Conservation (phyloP, 2,113 vertebrate genomes). For the Abramis brama region DNA sequence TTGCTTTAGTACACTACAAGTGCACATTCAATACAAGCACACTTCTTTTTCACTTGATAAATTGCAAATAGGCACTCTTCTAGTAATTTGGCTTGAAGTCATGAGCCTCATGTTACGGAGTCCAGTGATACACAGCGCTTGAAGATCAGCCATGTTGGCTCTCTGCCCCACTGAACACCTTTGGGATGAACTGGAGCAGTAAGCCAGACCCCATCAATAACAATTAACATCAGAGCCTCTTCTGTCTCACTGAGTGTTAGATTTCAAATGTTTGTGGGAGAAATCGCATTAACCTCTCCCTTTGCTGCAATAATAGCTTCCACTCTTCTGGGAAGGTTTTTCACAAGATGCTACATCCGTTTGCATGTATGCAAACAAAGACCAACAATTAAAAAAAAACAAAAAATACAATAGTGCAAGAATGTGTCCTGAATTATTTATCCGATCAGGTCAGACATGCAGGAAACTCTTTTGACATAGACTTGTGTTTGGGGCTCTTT, state of each 20-base stretch:
- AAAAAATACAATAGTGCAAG: too few relatives aligned
- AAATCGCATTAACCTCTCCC: neutral
- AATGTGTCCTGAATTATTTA: neutral
- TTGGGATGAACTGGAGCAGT: neutral
- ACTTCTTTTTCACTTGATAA: neutral
- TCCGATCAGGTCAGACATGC: conserved; percentile 13
- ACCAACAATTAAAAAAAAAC: neutral
- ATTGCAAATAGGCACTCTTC: neutral
- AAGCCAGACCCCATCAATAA: neutral
- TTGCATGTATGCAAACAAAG: neutral
- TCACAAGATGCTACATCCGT: neutral
- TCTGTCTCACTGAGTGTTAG: neutral
- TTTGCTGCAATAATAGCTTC: neutral
- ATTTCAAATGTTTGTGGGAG: neutral
- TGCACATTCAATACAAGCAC: neutral
- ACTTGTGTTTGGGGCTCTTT: neutral
- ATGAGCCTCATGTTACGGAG: too few relatives aligned
- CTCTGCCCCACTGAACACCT: neutral
- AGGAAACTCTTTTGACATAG: neutral
- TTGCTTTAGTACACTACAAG: neutral
- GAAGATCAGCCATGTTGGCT: neutral
- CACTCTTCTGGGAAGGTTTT: neutral
- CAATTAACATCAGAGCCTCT: neutral
- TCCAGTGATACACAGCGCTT: neutral
- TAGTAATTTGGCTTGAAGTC: neutral